phyloP scores from a whole-genome alignment of 2,888 invertebrate genomes.

The Allacma fusca region DNA sequence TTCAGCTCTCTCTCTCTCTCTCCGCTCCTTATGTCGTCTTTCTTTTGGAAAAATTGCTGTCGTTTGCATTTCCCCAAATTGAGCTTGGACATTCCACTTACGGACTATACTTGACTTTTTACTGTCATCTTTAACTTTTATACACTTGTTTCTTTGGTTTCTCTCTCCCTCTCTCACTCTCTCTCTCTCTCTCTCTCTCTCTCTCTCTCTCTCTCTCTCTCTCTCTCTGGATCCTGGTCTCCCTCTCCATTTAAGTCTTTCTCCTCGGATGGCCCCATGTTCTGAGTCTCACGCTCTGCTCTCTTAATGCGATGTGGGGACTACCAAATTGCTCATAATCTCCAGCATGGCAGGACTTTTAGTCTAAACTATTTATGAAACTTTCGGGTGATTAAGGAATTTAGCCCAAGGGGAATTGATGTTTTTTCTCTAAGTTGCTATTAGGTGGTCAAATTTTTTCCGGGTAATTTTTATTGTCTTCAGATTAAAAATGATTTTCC shows the following conservation, averaged over 20 bases:
- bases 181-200: not conserved
- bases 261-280: not conserved
- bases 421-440: too few species aligned
- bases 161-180: constrained; percentile 12
- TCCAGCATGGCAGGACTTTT: not conserved
- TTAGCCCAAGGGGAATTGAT: not conserved
- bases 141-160: not conserved
- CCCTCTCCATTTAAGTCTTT: not conserved
- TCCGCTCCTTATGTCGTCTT: constrained; percentile 13
- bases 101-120: constrained; percentile 6
- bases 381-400: not conserved
- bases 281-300: not conserved
- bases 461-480: too few species aligned
- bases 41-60: constrained; percentile 47
- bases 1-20: constrained; percentile 23
- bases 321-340: not conserved
- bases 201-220: not conserved
- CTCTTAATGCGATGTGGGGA: not conserved
- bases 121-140: not conserved
- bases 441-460: too few species aligned
- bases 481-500: too few species aligned
- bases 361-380: constrained; percentile 21
- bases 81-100: constrained; percentile 40
- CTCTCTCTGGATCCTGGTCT: not conserved
- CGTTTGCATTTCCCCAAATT: constrained; percentile 50